Percentiles rank a stretch among this genome's conserved stretches.
phyloP scores from a whole-genome alignment of 2,888 invertebrate genomes.

The Drosophila infuscata region DNA sequence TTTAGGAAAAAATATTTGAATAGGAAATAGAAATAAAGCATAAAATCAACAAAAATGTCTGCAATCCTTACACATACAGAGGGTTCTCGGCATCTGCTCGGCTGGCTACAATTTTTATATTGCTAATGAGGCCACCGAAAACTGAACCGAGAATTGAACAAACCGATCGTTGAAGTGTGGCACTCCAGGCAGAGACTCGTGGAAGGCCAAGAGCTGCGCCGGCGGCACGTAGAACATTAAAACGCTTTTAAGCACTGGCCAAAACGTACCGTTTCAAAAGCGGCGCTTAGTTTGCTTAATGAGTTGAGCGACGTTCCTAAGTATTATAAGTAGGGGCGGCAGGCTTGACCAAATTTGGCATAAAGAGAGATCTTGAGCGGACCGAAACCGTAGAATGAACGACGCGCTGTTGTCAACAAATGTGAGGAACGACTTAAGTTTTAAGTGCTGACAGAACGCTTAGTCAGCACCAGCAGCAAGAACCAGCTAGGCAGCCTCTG shows the following conservation, averaged over 20 bases:
- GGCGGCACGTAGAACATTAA: constrained; percentile 55
- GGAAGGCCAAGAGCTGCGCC: constrained; percentile 21
- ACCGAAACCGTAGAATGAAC: constrained; percentile 10
- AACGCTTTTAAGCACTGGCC: constrained; percentile 41
- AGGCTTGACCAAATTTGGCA: constrained; percentile 75
- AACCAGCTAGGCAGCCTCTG: constrained; percentile 11
- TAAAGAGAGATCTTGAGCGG: constrained; percentile 33
- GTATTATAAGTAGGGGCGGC: constrained; percentile 71
- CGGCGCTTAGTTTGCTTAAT: constrained; percentile 73
- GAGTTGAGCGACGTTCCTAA: constrained; percentile 41
- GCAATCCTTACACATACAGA: background rate
- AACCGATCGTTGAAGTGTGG: constrained; percentile 50
- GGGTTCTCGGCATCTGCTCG: background rate
- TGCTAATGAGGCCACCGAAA: constrained; percentile 39
- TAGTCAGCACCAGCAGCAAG: constrained; percentile 49
- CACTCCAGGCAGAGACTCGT: constrained; percentile 18
- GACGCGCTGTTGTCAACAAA: constrained; percentile 20
- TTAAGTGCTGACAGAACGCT: constrained; percentile 74
- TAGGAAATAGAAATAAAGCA: background rate
- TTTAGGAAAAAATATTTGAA: background rate
- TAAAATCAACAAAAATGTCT: background rate
- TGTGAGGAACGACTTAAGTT: constrained; percentile 47
- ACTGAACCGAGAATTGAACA: constrained; percentile 29
- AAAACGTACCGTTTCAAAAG: constrained; percentile 26
- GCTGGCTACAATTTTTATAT: background rate